phyloP scores from a whole-genome alignment of 2,888 invertebrate genomes.

The Chrysotoxum bicinctum region DNA sequence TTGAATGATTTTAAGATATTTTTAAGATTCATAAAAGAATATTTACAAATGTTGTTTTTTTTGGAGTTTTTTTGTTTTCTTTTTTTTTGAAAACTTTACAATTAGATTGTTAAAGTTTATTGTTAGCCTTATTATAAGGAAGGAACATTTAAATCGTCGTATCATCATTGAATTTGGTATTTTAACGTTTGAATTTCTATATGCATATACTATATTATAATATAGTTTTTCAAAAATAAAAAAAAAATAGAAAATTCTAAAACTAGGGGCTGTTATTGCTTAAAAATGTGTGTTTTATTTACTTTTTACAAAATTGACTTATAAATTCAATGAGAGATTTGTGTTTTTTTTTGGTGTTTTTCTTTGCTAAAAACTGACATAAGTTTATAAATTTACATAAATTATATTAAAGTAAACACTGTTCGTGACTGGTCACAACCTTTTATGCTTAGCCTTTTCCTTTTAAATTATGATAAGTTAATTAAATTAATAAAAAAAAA shows the following conservation, averaged over 20 bases:
- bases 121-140: constrained; percentile 71
- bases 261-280: constrained; percentile 18
- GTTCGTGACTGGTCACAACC: constrained; percentile 9
- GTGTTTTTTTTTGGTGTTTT: background rate
- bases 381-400: background rate
- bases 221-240: constrained; percentile 1
- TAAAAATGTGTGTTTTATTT: constrained; percentile 7
- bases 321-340: background rate
- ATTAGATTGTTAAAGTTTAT: constrained; percentile 69
- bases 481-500: too few species aligned
- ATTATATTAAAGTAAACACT: background rate
- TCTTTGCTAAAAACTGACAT: background rate
- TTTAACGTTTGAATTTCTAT: constrained; percentile 15
- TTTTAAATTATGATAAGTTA: background rate
- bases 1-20: constrained; percentile 26
- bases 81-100: constrained; percentile 57
- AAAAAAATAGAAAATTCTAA: background rate
- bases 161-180: constrained; percentile 52
- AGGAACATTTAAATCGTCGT: constrained; percentile 72
- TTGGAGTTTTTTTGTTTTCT: background rate
- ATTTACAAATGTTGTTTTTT: constrained; percentile 56
- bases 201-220: background rate
- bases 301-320: constrained; percentile 26
- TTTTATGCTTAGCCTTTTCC: background rate
- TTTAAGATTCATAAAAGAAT: constrained; percentile 44